Base-by-base conservation (phyloP, 2,888 invertebrate genomes). In the Andrena chrysosceles region DNA sequence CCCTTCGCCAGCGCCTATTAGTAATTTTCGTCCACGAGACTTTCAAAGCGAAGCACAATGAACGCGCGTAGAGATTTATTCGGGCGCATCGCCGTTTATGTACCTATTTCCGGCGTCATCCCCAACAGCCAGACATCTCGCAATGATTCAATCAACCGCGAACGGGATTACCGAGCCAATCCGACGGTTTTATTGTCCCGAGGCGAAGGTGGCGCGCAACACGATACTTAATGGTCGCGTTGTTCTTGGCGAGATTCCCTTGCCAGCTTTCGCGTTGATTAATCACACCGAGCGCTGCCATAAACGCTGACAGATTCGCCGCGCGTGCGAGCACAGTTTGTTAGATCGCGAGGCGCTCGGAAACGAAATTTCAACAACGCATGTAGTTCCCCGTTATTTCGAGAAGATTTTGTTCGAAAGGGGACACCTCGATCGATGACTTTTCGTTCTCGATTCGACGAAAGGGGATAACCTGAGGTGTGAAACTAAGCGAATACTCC, bases 251-350 rank as follows among this genome's bases (percentile, higher is more conserved):
- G 72, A 72, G 72, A 83, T 62, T 54, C 79, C 63, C 83, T 75
- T 68, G 75, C 75, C 54, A 49, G 59, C 60, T 75, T 54, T 35
- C 74, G 20, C 52, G 63, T 48, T 76, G 64, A 81, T 84, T 80
- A 81, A 88, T 71, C 59, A 56, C 23, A 20, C 75, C 81, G 33
- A 29, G 35, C 29, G 60, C 68, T 63, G 81, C 78, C 73, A 67
- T 77, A 72, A 84, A 81, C 81, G 84, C 56, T 67, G 79, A 81
- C 73, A 73, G 75, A 83, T 86, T 70, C 75, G 56, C 59, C 84
- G 60, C 60, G 81, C 69, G 74, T 66, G 69, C 71, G 76, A 73
- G 60, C 56, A 8, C 31, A 54, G 29, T 64, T 64, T 54, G 56
- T 75, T 62, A 60, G 73, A 10, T 13, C 33, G 67, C 31, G 29